phyloP scores from a whole-genome alignment of 2,888 invertebrate genomes.

The Eupithecia exiguata region DNA sequence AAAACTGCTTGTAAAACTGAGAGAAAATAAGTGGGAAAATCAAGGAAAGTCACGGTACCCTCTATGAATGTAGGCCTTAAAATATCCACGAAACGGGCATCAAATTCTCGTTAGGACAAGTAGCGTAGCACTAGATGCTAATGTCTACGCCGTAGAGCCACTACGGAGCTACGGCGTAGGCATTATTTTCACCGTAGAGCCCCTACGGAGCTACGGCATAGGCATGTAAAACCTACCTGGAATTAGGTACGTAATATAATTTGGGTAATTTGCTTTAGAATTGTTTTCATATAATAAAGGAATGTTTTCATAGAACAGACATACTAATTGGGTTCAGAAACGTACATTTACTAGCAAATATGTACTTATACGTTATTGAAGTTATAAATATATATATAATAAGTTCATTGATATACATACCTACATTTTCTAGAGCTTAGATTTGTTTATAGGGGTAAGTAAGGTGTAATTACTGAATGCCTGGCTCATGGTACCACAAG shows the following conservation, averaged over 20 bases:
- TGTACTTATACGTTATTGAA: no score
- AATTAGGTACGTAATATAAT: slow-evolving; percentile 13
- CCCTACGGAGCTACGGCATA: no score
- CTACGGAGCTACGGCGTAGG: slow-evolving; percentile 5
- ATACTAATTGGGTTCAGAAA: not conserved
- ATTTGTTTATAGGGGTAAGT: no score
- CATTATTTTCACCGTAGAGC: not conserved
- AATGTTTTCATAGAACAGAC: not conserved
- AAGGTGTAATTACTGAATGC: no score
- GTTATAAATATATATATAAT: no score
- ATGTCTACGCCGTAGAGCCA: slow-evolving; percentile 33
- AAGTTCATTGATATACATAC: no score
- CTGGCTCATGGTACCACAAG: no score
- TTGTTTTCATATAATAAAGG: not conserved
- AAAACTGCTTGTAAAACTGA: no score
- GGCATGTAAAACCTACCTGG: not conserved
- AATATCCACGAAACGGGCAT: slow-evolving; percentile 15
- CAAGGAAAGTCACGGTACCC: not conserved
- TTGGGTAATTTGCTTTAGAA: slow-evolving; percentile 7
- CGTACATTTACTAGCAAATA: not conserved
- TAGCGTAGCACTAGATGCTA: slow-evolving; percentile 27
- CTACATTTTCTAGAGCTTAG: no score
- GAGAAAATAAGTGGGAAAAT: no score
- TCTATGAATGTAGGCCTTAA: not conserved
- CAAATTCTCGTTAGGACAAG: slow-evolving; percentile 35